phyloP scores from a whole-genome alignment of 1,140 invertebrate species.

The Drosophila paulistorum region DNA sequence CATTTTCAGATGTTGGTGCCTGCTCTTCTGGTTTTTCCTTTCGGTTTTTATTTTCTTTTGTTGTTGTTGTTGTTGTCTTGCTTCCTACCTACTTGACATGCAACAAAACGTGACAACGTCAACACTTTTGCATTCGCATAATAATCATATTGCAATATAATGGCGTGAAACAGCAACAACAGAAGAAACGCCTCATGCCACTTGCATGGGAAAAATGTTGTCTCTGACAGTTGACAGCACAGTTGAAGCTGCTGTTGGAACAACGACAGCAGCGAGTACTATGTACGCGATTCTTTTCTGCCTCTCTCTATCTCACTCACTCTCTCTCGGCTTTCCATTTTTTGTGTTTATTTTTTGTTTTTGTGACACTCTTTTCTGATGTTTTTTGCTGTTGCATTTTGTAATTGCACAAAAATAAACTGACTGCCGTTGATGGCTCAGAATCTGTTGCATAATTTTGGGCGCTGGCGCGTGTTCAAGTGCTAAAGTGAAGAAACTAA shows the following conservation, averaged over 20 bases:
- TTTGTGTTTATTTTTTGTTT: neutral
- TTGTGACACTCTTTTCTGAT: constrained; percentile 32
- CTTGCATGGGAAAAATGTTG: constrained; percentile 50
- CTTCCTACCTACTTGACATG: constrained; percentile 63
- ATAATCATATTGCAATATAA: constrained; percentile 80
- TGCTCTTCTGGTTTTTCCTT: neutral
- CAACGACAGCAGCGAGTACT: constrained; percentile 48
- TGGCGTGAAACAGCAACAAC: constrained; percentile 68
- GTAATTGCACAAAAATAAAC: constrained; percentile 78
- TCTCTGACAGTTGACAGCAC: constrained; percentile 73
- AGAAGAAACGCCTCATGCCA: constrained; percentile 36
- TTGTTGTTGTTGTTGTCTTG: constrained; percentile 1
- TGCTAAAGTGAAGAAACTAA: constrained; percentile 55
- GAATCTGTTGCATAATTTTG: constrained; percentile 78
- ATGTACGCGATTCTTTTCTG: constrained; percentile 34
- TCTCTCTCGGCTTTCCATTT: neutral
- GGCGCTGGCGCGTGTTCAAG: constrained; percentile 74
- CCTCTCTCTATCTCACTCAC: neutral
- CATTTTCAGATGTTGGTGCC: constrained; percentile 1
- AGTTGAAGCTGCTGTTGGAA: constrained; percentile 56
- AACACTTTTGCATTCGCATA: constrained; percentile 77
- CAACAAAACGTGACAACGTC: constrained; percentile 74
- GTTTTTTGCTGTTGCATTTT: constrained; percentile 51
- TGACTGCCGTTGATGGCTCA: constrained; percentile 39
- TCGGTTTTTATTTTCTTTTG: constrained; percentile 23